phyloP scores from a whole-genome alignment of 2,888 invertebrate genomes.

The Epistrophe eligans region DNA sequence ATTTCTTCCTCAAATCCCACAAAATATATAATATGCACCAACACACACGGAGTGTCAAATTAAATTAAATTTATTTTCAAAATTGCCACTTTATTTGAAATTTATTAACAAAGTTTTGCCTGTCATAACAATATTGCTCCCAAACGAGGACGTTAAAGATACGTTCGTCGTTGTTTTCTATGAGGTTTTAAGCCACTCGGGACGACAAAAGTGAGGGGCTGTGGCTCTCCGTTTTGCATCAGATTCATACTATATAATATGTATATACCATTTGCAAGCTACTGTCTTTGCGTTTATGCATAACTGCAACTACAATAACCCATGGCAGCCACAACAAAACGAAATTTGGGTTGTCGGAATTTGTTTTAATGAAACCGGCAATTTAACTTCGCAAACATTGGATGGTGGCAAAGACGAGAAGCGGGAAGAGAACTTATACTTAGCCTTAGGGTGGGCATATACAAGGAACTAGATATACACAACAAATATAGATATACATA shows the following conservation, averaged over 20 bases:
- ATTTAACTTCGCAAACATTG: conserved; percentile 74
- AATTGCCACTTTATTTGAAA: conserved; percentile 73
- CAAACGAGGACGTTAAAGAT: conserved; percentile 58
- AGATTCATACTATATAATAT: conserved; percentile 5
- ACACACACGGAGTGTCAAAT: conserved; percentile 42
- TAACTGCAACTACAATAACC: conserved; percentile 34
- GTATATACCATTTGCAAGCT: background rate
- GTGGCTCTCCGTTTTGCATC: conserved; percentile 23
- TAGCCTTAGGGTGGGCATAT: conserved; percentile 9
- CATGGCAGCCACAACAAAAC: conserved; percentile 69
- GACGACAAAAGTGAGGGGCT: background rate
- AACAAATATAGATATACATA: background rate
- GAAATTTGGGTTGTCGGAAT: conserved; percentile 74
- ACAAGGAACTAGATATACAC: conserved; percentile 6
- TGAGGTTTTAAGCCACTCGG: conserved; percentile 31
- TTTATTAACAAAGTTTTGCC: conserved; percentile 72
- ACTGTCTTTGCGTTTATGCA: conserved; percentile 31
- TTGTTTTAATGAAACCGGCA: conserved; percentile 75
- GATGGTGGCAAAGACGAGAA: conserved; percentile 1
- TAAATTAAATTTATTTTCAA: conserved; percentile 65
- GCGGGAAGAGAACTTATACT: background rate
- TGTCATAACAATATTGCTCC: conserved; percentile 73
- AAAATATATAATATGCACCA: conserved; percentile 7
- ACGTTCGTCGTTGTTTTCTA: conserved; percentile 32
- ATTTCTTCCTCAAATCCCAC: conserved; percentile 18